phyloP scores from a whole-genome alignment of 2,888 invertebrate genomes.

The Pterostichus madidus region DNA sequence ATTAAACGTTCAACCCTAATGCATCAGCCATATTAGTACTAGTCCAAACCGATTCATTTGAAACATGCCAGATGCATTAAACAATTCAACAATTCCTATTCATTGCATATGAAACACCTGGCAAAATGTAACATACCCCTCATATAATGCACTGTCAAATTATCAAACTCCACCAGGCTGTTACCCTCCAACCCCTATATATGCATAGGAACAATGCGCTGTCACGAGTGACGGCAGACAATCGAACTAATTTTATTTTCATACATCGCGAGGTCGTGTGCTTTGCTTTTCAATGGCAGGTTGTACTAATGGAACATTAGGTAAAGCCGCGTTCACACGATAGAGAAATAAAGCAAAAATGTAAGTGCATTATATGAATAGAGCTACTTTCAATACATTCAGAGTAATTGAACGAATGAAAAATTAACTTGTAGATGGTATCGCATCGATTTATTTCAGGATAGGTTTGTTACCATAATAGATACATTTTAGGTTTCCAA shows the following conservation, averaged over 20 bases:
- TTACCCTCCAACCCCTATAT: background rate
- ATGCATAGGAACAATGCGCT: background rate
- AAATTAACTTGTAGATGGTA: conserved; percentile 23
- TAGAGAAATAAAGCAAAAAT: conserved; percentile 13
- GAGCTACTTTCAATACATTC: conserved; percentile 8
- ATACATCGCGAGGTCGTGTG: background rate
- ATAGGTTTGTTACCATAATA: too few relatives aligned
- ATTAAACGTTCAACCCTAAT: too few relatives aligned
- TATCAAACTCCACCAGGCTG: conserved; percentile 24
- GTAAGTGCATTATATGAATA: conserved; percentile 41
- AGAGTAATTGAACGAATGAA: conserved; percentile 32
- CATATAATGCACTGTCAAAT: conserved; percentile 23
- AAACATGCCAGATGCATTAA: background rate
- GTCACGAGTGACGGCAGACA: conserved; percentile 24
- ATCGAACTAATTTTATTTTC: conserved; percentile 49
- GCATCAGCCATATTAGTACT: too few relatives aligned
- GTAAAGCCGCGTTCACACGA: conserved; percentile 5
- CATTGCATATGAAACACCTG: conserved; percentile 19
- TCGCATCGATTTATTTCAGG: conserved; percentile 2
- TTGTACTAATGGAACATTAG: conserved; percentile 37
- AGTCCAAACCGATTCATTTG: background rate
- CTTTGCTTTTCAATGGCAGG: background rate
- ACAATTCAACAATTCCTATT: background rate
- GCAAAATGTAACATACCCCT: background rate
- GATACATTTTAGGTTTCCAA: too few relatives aligned